Base-by-base conservation (phyloP, 2,797 vertebrate species). In the Macropus fuliginosus region DNA sequence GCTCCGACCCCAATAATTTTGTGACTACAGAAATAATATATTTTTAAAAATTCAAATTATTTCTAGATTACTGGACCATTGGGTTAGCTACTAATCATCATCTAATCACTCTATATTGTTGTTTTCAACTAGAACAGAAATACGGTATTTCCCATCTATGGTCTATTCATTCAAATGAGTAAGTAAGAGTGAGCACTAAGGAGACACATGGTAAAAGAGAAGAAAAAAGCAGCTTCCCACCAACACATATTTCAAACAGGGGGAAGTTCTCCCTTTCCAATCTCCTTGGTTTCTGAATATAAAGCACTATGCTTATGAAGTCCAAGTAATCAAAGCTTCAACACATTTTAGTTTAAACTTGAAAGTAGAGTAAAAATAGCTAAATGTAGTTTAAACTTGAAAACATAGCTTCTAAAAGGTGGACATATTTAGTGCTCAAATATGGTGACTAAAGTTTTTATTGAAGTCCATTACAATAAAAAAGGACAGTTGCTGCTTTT, bases 31-130 rank as follows among this genome's bases (percentile, higher is more conserved):
- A 91, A 97, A 94, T 46, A 95, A 46, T 93, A 40, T 92, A 6
- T 91, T 96, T 31, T 94, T 92, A 97, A 55, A 94, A 90, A 81
- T 56, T 55, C 54, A 96, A 93, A 96, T 92, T 96, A 91, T 57
- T 40, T 92, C 94, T 94, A 57, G 13, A 46, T 52, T 29, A 29
- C 34, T 66, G 91, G 16, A 95, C 96, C 90, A 28, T 2, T 90
- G 54, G 89, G 54, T 3, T 12, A 27, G 11, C 81, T 95, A 93
- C 54, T 31, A 94, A 10, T 11, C 91, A 66, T 34, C 14, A 18
- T 18, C 62, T n/a, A 66, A 66, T 66, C 62, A 66, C 34, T 66
- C 16, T 66, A 16, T 66, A 5, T 4, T 66, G 31, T 66, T n/a
- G 62, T 4, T 66, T 66, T 66, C 31, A 66, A n/a, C 13, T 16